Conservation (phyloP, 1,140 invertebrate species). For the Zaprionus davidi region DNA sequence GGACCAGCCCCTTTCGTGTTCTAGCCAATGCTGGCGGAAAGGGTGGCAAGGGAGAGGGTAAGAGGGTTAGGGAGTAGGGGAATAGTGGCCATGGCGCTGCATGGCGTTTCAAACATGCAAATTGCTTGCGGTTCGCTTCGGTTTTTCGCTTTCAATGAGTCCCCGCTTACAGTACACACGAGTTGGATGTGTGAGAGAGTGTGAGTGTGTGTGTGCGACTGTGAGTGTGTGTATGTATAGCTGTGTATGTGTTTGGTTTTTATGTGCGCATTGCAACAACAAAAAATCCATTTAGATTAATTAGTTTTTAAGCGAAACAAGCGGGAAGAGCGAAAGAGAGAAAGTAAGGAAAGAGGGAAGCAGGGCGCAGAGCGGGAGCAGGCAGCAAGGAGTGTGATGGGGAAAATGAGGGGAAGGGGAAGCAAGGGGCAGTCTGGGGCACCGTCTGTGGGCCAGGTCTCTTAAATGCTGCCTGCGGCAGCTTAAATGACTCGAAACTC, state of each 20-base stretch:
- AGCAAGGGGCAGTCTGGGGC: too few species aligned
- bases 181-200: constrained; percentile 44
- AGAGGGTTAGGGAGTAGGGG: constrained; percentile 19
- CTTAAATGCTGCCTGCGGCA: constrained; percentile 15
- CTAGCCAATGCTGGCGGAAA: constrained; percentile 60
- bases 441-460: not conserved
- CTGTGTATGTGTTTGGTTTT: constrained; percentile 49
- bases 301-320: constrained; percentile 76
- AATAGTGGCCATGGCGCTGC: constrained; percentile 40
- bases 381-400: not conserved
- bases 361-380: not conserved
- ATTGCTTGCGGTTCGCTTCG: constrained; percentile 80
- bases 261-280: constrained; percentile 71
- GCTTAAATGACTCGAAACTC: constrained; percentile 28
- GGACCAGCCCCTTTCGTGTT: constrained; percentile 79
- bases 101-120: constrained; percentile 81
- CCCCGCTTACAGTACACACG: constrained; percentile 74
- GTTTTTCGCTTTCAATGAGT: constrained; percentile 81
- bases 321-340: not conserved
- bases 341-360: not conserved
- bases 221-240: not conserved
- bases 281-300: constrained; percentile 82
- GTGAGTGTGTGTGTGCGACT: not conserved
- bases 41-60: constrained; percentile 8
- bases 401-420: not conserved